Percentiles rank a stretch among this genome's conserved stretches.
Conservation (phyloP, 1,140 invertebrate species). For the Subanguina moxae region DNA sequence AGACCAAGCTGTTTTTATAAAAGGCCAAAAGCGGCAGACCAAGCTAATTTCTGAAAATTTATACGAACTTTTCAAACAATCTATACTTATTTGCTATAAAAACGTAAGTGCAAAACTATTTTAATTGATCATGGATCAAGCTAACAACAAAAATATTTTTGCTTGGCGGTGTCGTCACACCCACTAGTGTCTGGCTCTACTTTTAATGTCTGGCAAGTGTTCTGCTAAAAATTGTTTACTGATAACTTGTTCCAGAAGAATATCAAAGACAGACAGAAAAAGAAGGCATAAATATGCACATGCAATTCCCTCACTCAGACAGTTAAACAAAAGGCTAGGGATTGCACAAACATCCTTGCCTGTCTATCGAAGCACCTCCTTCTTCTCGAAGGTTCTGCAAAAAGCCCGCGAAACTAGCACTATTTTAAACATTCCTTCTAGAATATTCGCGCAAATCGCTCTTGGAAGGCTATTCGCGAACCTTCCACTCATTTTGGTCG, state of each 20-base stretch:
- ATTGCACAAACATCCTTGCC: neutral
- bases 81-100: too few species aligned
- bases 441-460: constrained; percentile 6
- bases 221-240: too few species aligned
- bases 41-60: too few species aligned
- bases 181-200: too few species aligned
- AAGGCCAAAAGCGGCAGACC: too few species aligned
- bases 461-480: constrained; percentile 1
- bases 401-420: neutral
- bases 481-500: neutral
- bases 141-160: too few species aligned
- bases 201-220: too few species aligned
- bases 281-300: neutral
- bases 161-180: too few species aligned
- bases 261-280: neutral
- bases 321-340: neutral
- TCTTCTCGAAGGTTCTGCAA: neutral
- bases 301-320: neutral
- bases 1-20: too few species aligned
- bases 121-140: too few species aligned
- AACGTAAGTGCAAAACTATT: too few species aligned
- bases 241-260: constrained; percentile 1
- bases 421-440: neutral
- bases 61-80: too few species aligned
- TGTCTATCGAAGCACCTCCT: neutral